Evolutionary conservation across 1,140 invertebrate genomes (phyloP).

Genomic region (Chrysoperla carnea): DNA sequence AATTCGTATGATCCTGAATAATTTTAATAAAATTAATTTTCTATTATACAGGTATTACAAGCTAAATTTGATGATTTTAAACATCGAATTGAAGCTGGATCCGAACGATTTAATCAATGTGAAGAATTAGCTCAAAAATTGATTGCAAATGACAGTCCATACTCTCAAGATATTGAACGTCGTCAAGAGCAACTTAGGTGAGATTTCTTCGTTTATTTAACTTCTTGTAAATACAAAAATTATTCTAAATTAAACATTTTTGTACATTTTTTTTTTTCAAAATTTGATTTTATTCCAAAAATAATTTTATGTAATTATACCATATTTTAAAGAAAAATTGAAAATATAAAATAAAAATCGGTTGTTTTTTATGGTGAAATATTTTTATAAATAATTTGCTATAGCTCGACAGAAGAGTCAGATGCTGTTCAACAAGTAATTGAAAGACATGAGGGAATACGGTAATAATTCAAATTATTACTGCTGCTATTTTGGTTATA

Average conservation of each 20-base stretch:
- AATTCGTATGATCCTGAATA: not conserved
- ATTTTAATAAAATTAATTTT: no score
- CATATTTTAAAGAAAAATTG: no score
- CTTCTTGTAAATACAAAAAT: not conserved
- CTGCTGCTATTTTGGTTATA: no score
- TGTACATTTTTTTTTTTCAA: not conserved
- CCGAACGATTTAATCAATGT: constrained; percentile 83
- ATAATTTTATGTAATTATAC: not conserved
- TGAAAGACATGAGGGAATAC: constrained; percentile 12
- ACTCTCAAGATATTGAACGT: constrained; percentile 72
- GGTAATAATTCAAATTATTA: constrained; percentile 5
- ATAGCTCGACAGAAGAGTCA: not conserved
- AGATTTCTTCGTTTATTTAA: constrained; percentile 15
- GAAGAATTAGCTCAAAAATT: constrained; percentile 83
- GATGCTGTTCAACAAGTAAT: constrained; percentile 9
- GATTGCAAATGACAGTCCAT: constrained; percentile 72
- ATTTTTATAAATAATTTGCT: no score
- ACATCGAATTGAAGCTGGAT: constrained; percentile 75
- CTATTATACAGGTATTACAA: constrained; percentile 45
- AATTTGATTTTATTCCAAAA: constrained; percentile 1
- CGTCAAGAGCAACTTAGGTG: constrained; percentile 77
- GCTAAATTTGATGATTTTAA: constrained; percentile 94
- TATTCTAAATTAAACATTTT: not conserved
- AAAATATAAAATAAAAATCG: no score
- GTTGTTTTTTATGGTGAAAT: no score